A percentile compares a stretch with the other conserved stretches of the same genome.
Conservation (phyloP, 2,888 invertebrate genomes). For the Panopea generosa region DNA sequence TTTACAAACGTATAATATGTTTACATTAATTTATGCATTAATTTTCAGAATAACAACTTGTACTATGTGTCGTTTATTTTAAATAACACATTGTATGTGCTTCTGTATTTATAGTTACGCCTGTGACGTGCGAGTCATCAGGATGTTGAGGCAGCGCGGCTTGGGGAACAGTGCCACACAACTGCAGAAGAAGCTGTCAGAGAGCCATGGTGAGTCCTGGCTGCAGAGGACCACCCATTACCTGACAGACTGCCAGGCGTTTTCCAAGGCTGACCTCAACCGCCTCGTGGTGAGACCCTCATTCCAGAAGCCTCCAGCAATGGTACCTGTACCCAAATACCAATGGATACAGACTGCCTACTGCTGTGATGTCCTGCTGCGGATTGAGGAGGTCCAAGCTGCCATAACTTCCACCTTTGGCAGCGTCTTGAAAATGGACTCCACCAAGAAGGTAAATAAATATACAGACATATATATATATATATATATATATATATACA, state of each 20-base stretch:
- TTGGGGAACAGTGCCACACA: constrained; percentile 63
- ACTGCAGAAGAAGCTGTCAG: constrained; percentile 48
- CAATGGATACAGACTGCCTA: constrained; percentile 49
- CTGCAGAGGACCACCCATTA: constrained; percentile 34
- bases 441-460: constrained; percentile 67
- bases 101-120: too few relatives aligned
- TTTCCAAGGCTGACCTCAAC: neutral
- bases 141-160: constrained; percentile 52
- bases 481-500: too few relatives aligned
- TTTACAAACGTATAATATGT: too few relatives aligned
- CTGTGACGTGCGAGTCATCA: too few relatives aligned
- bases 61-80: too few relatives aligned
- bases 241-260: constrained; percentile 43
- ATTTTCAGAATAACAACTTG: too few relatives aligned
- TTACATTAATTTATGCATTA: too few relatives aligned
- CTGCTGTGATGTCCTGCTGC: constrained; percentile 49
- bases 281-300: neutral
- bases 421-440: constrained; percentile 64
- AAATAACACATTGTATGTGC: too few relatives aligned
- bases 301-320: constrained; percentile 31
- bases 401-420: constrained; percentile 64
- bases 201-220: constrained; percentile 57
- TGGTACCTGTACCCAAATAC: constrained; percentile 28
- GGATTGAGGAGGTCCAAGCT: constrained; percentile 64
- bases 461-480: too few relatives aligned